Evolutionary conservation across 2,113 vertebrate species (phyloP), one percentile per base, ranked within the genome.

Genomic region (Labeo catla): DNA sequence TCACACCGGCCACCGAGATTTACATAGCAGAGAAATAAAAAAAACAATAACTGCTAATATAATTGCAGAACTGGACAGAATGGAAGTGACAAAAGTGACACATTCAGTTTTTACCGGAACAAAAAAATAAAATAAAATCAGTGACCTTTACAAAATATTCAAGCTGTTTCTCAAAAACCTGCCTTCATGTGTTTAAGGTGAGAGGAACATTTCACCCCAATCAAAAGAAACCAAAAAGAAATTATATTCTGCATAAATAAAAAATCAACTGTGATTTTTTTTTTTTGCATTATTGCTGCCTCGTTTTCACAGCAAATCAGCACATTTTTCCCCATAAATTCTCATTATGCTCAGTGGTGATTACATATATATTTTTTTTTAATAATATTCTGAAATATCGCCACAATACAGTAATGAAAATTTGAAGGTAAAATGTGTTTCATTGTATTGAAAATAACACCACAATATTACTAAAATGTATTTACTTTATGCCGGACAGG

Each of bases 41-140:
- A 28, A 76, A 84, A 63, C 91, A 88, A 88, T 91, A 91, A 54
- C 76, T 80, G 45, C 88, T 91, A 81, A 73, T 81, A 91, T 94
- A 94, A 95, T 94, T 92, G 92, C 93, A 88, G 93, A 92, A 94
- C 93, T 94, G 93, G 91, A 92, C n/a, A 50, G 47, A 54, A 52
- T 91, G 61, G 89, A 84, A 91, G 89, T 90, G 89, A 88, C 86
- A 88, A 76, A 77, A 86, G 78, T 90, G 88, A 93, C 92, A 91
- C 78, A 68, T 52, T 83, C 50, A 36, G 45, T 23, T 39, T 28
- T 63, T 63, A 23, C 59, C 21, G 23, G 3, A 57, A 57, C 3
- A 9, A 61, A 19, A 28, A 28, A 28, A 28, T 28, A 10, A 50
- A 11, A 9, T 9, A 21, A 73, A 47, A 73, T 12, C 0, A 72